These are phyloP conservation scores for Mustela nigripes DNA, from an alignment of 2,113 vertebrate species.

Conservation along the genomic window DNA sequence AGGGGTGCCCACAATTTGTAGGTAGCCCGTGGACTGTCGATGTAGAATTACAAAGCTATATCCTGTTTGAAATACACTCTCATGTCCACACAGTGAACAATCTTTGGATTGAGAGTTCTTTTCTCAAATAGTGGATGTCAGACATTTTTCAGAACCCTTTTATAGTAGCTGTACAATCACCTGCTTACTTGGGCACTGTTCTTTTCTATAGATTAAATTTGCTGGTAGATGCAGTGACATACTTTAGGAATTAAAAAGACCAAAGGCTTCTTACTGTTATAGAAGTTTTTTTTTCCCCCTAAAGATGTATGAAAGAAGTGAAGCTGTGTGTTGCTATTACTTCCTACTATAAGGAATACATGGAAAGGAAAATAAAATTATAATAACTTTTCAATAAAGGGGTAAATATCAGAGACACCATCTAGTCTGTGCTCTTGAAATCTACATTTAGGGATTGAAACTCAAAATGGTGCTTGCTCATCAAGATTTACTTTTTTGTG, in stretches of 20 bases:
- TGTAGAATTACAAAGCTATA: neutral
- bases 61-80: neutral
- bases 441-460: neutral
- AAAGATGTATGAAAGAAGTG: constrained; percentile 5
- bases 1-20: neutral
- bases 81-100: neutral
- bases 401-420: neutral
- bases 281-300: neutral
- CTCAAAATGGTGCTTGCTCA: neutral
- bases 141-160: neutral
- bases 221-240: neutral
- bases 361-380: constrained; percentile 9
- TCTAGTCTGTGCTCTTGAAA: neutral
- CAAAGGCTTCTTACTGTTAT: neutral
- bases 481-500: neutral
- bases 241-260: neutral
- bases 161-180: neutral
- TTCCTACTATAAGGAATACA: neutral
- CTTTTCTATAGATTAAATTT: neutral
- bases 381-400: neutral
- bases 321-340: neutral
- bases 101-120: constrained; percentile 11
- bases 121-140: neutral
- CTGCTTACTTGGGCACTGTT: neutral
- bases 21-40: neutral